Conservation (phyloP, 1,140 invertebrate species). For the Ectropis grisescens region DNA sequence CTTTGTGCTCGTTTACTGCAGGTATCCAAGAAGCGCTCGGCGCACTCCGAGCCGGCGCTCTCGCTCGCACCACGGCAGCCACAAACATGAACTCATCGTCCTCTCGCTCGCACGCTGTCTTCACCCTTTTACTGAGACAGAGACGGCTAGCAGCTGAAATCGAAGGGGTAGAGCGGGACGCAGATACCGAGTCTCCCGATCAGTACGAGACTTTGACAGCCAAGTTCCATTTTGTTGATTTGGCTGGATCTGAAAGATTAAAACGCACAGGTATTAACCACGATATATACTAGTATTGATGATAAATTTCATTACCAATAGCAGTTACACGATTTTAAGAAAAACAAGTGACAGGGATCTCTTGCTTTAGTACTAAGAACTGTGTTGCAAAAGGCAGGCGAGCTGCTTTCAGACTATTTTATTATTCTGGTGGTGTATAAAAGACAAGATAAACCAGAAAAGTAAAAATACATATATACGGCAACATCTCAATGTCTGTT, state of each 20-base stretch:
- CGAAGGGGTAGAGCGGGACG: slow-evolving; percentile 67
- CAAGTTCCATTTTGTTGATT: slow-evolving; percentile 96
- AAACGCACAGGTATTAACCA: slow-evolving; percentile 94
- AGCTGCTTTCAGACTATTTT: too few species aligned
- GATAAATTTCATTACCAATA: background rate
- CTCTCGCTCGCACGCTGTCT: slow-evolving; percentile 95
- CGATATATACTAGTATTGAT: background rate
- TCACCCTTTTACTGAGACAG: slow-evolving; percentile 91
- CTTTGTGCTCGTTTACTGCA: too few species aligned
- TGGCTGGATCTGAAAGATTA: slow-evolving; percentile 96
- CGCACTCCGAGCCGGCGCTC: slow-evolving; percentile 88
- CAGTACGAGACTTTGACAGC: slow-evolving; percentile 88
- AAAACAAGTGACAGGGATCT: too few species aligned
- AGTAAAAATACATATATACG: too few species aligned
- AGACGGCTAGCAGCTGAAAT: slow-evolving; percentile 76
- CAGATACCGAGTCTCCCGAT: slow-evolving; percentile 60
- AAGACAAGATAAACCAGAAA: too few species aligned
- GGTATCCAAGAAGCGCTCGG: slow-evolving; percentile 82
- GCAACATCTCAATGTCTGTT: too few species aligned
- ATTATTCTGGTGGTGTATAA: too few species aligned
- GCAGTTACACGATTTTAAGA: too few species aligned
- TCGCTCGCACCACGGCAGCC: slow-evolving; percentile 93
- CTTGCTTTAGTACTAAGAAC: too few species aligned
- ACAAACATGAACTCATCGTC: slow-evolving; percentile 98
- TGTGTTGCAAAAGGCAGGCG: too few species aligned